phyloP scores from a whole-genome alignment of 1,140 invertebrate species.

The Trichomalopsis sarcophagae region DNA sequence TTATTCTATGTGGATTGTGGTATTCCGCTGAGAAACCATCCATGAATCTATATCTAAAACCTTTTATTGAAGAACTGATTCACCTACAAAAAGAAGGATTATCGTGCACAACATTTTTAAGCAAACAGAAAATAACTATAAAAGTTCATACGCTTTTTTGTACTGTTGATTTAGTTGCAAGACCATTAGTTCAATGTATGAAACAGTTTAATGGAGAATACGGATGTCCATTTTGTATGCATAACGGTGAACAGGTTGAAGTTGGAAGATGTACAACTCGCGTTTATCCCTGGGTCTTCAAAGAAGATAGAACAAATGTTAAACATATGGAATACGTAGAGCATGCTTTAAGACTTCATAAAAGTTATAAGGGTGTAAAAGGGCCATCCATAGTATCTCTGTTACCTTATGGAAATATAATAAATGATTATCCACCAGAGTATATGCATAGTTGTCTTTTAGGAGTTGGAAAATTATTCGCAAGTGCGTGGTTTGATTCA shows the following conservation, averaged over 20 bases:
- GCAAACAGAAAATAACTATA: constrained; percentile 25
- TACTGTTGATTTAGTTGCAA: constrained; percentile 48
- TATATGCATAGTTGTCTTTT: not conserved
- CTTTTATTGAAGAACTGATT: constrained; percentile 52
- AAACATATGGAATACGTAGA: not conserved
- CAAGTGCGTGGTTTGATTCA: not conserved
- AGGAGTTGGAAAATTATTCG: no score
- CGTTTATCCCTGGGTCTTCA: not conserved
- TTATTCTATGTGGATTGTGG: constrained; percentile 52
- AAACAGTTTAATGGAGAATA: not conserved
- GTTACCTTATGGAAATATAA: not conserved
- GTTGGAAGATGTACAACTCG: not conserved
- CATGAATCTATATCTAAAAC: constrained; percentile 47
- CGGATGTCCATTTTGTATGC: constrained; percentile 1
- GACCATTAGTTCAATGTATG: constrained; percentile 51
- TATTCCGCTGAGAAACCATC: constrained; percentile 39
- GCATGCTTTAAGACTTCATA: not conserved
- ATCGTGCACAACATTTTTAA: constrained; percentile 23
- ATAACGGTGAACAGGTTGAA: not conserved
- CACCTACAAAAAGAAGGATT: constrained; percentile 51
- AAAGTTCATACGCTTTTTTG: constrained; percentile 50
- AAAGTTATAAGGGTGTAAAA: not conserved
- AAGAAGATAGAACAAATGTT: not conserved
- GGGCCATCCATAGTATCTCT: not conserved
- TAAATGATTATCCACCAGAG: not conserved